Evolutionary conservation across 2,113 vertebrate genomes (phyloP), one percentile per base, ranked within the genome.

Genomic region (Pleuronectes platessa): DNA sequence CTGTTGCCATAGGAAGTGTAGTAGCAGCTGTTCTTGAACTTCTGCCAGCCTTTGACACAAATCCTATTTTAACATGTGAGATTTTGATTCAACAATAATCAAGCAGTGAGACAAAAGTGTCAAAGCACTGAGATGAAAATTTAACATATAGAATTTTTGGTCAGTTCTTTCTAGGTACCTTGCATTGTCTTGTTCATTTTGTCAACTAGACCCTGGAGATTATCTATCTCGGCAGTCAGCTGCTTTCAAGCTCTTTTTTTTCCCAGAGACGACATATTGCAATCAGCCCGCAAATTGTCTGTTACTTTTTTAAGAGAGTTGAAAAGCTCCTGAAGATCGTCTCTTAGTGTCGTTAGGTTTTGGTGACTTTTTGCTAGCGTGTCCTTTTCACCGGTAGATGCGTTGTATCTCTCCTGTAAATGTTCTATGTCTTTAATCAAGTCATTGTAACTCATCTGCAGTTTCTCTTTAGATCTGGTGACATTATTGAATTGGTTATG

Each of bases 21-120:
- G 71, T 90, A 93, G 81, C 90, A 92, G 67, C 72, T 90, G 26
- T 20, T 0, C 37, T 83, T 2, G 31, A 74, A 90, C 60, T 55
- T 88, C 31, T 0, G 37, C 89, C 89, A 92, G 45, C 81, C 83
- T 3, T 18, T 11, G 11, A 64, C 58, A 70, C 90, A 93, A 20
- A 2, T 84, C 64, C 61, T 89, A 0, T 0, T 87, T 91, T 72
- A 0, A 68, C 78, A 59, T 20, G 1, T 24, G 58, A 35, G 7
- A 15, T 35, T 23, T 18, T 53, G 17, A 8, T 51, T 58, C 9
- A 55, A 69, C 5, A 60, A 31, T n/a, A n/a, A 35, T 5, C 5
- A 68, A 62, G 35, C 24, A 67, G 2, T 14, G 14, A 40, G 10
- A 64, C 23, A 42, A 21, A 31, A 6, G 10, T 37, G 23, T 31